phyloP scores from a whole-genome alignment of 2,888 invertebrate genomes.

The Ryuthela nishihirai region DNA sequence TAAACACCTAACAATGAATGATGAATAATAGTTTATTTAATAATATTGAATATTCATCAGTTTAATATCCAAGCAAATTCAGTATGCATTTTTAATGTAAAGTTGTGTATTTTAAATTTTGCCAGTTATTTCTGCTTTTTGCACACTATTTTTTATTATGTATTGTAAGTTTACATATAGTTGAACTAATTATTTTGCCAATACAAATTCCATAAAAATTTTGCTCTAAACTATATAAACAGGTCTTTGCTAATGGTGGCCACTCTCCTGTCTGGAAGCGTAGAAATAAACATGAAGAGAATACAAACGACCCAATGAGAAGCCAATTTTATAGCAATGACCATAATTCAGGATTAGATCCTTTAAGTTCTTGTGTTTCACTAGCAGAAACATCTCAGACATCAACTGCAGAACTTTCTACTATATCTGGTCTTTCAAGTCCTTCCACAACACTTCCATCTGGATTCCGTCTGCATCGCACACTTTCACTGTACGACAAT shows the following conservation, averaged over 20 bases:
- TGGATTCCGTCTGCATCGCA: slow-evolving; percentile 32
- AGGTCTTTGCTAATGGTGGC: slow-evolving; percentile 19
- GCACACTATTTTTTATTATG: too few relatives aligned
- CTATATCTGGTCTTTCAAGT: slow-evolving; percentile 55
- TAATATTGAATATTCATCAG: too few relatives aligned
- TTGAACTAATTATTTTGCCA: too few relatives aligned
- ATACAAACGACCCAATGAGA: slow-evolving; percentile 51
- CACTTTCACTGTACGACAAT: slow-evolving; percentile 41
- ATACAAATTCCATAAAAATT: too few relatives aligned
- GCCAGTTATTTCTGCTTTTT: too few relatives aligned
- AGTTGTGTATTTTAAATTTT: too few relatives aligned
- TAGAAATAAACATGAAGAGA: background rate
- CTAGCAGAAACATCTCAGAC: slow-evolving; percentile 80
- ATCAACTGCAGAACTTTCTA: slow-evolving; percentile 75
- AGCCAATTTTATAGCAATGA: slow-evolving; percentile 58
- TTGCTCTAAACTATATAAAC: too few relatives aligned
- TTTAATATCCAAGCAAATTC: too few relatives aligned
- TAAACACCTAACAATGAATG: too few relatives aligned
- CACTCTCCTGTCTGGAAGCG: slow-evolving; percentile 12
- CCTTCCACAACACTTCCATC: slow-evolving; percentile 4
- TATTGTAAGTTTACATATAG: too few relatives aligned
- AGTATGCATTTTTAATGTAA: too few relatives aligned
- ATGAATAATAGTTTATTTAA: too few relatives aligned
- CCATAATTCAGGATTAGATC: slow-evolving; percentile 30
- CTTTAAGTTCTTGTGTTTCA: slow-evolving; percentile 68